A percentile compares a stretch with the other conserved stretches of the same genome.
phyloP scores from a whole-genome alignment of 2,888 invertebrate genomes.

The Cephus sareptanus region DNA sequence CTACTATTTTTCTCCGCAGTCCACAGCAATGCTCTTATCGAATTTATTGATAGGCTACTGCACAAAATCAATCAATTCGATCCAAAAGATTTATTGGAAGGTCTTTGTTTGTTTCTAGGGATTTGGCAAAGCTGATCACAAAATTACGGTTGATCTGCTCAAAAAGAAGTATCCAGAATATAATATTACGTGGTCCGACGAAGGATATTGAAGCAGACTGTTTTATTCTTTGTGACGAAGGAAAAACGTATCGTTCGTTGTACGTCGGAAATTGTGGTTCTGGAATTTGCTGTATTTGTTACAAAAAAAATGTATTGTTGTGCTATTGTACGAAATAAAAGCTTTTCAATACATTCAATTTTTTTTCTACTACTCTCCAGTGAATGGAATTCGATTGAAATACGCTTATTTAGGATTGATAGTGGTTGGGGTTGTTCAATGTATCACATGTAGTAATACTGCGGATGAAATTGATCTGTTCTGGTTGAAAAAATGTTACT shows the following conservation, averaged over 20 bases:
- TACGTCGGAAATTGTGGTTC: neutral
- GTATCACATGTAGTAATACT: neutral
- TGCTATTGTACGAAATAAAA: neutral
- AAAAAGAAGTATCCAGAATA: conserved; percentile 81
- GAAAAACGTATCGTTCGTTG: neutral
- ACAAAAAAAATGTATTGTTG: neutral
- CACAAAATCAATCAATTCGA: neutral
- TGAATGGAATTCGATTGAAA: neutral
- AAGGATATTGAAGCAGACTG: conserved; percentile 72
- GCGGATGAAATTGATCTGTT: neutral
- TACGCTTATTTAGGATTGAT: neutral
- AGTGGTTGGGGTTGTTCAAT: neutral
- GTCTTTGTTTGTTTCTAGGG: conserved; percentile 67
- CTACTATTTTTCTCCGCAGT: neutral
- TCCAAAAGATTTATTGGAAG: neutral
- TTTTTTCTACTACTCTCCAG: neutral
- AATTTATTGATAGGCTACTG: neutral
- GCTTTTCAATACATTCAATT: neutral
- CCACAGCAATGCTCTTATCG: neutral
- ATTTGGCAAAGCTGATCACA: conserved; percentile 92
- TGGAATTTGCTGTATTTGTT: neutral
- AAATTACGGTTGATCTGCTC: conserved; percentile 78
- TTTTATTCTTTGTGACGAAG: neutral
- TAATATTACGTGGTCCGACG: conserved; percentile 84
- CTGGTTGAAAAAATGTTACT: neutral